Evolutionary conservation across 2,797 vertebrate genomes (phyloP).

Genomic region (Karalla daura): DNA sequence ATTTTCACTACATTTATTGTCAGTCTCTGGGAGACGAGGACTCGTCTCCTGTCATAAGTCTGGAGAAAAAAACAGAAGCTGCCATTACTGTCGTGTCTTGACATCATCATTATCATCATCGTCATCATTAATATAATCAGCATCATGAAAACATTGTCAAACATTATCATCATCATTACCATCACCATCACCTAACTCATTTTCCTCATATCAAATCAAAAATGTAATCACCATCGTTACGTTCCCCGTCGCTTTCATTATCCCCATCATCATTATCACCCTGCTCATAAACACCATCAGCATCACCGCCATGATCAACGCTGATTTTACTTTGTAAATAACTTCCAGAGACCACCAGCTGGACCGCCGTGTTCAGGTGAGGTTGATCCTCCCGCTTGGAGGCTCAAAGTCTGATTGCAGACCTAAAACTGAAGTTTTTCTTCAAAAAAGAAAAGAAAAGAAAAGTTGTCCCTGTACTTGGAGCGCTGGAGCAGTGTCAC

Average conservation of each 20-base stretch:
- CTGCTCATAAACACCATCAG: slow-evolving; percentile 45
- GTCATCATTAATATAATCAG: slow-evolving; percentile 63
- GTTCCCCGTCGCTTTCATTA: slow-evolving; percentile 57
- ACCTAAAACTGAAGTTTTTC: slow-evolving; percentile 17
- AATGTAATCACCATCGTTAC: slow-evolving; percentile 49
- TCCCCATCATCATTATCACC: slow-evolving; percentile 29
- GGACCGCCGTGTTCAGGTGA: neutral
- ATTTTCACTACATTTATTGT: neutral
- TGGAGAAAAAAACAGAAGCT: neutral
- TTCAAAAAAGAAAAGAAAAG: too few relatives aligned
- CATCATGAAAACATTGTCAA: slow-evolving; percentile 55
- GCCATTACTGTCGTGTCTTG: neutral
- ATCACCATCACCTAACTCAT: slow-evolving; percentile 36
- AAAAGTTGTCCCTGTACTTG: too few relatives aligned
- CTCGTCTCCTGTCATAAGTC: neutral
- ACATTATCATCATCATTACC: slow-evolving; percentile 18
- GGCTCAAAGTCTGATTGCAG: slow-evolving; percentile 7
- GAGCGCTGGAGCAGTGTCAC: too few relatives aligned
- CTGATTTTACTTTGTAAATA: slow-evolving; percentile 58
- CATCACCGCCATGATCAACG: slow-evolving; percentile 21
- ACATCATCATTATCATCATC: slow-evolving; percentile 30
- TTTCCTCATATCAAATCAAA: slow-evolving; percentile 68
- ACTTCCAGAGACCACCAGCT: neutral
- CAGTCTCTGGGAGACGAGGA: neutral
- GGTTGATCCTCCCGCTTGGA: neutral